Conservation (phyloP, 2,888 invertebrate genomes). For the Cosmia pyralina region DNA sequence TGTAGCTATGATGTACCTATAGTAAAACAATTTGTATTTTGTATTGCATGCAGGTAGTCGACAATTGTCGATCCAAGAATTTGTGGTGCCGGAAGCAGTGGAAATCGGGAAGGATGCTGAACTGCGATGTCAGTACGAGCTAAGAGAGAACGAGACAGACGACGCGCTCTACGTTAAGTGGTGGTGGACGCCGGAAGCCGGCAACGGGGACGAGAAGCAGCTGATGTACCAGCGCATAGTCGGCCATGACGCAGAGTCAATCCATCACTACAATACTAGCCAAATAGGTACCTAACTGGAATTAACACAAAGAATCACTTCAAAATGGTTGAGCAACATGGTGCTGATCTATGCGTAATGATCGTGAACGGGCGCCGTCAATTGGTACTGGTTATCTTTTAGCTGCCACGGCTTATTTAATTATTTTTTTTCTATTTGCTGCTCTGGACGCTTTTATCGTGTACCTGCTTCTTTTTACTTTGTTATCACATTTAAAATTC, state of each 20-base stretch:
- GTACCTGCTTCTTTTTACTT: too few species aligned
- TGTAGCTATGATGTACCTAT: neutral
- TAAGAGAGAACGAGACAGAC: slow-evolving; percentile 66
- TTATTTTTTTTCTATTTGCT: too few species aligned
- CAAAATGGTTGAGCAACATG: too few species aligned
- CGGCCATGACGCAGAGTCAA: slow-evolving; percentile 62
- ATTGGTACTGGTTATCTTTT: too few species aligned
- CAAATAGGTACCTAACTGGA: slow-evolving; percentile 70
- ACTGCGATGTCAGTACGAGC: slow-evolving; percentile 74
- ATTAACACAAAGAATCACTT: neutral
- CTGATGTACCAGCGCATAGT: slow-evolving; percentile 79
- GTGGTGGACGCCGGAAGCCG: slow-evolving; percentile 79
- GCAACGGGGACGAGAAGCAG: slow-evolving; percentile 65
- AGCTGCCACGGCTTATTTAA: too few species aligned
- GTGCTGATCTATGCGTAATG: too few species aligned
- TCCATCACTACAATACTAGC: slow-evolving; percentile 60
- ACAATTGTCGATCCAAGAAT: slow-evolving; percentile 79
- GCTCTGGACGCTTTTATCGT: too few species aligned
- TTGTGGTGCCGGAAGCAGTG: slow-evolving; percentile 77
- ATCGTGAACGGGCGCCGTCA: too few species aligned
- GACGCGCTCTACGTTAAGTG: slow-evolving; percentile 78
- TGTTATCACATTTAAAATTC: too few species aligned
- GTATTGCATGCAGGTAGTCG: slow-evolving; percentile 75
- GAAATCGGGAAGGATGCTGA: slow-evolving; percentile 74
- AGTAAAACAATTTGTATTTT: slow-evolving; percentile 55